These are phyloP conservation scores for Acridotheres tristis DNA, from an alignment of 2,797 vertebrate species.

Conservation along the genomic window DNA sequence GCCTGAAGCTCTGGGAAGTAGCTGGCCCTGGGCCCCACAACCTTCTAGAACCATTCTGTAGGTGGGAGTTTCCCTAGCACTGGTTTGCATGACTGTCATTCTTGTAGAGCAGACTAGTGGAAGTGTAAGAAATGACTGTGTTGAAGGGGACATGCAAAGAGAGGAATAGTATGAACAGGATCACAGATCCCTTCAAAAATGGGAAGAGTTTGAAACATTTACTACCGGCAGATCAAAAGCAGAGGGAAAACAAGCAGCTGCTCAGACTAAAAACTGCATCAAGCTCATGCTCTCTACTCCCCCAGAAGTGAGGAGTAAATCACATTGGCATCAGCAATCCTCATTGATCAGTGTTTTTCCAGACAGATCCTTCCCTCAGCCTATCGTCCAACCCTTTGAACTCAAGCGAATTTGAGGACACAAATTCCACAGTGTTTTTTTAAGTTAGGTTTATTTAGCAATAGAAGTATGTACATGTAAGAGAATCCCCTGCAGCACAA, in stretches of 20 bases:
- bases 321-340: neutral
- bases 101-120: neutral
- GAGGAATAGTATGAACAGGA: neutral
- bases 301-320: slow-evolving; percentile 21
- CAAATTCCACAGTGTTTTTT: slow-evolving; percentile 57
- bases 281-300: neutral
- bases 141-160: neutral
- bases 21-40: neutral
- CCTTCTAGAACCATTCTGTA: neutral
- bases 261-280: slow-evolving; percentile 49
- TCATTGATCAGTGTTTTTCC: neutral
- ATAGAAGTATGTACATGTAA: slow-evolving; percentile 81
- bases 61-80: neutral
- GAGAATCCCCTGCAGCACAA: slow-evolving; percentile 78
- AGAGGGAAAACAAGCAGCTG: slow-evolving; percentile 44
- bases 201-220: slow-evolving; percentile 10
- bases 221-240: slow-evolving; percentile 35
- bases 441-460: slow-evolving; percentile 83
- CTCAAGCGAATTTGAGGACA: neutral
- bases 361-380: neutral
- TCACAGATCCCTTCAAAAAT: neutral
- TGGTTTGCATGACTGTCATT: accelerated
- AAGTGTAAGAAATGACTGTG: neutral
- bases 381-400: neutral
- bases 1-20: neutral